Conservation (phyloP, 2,797 vertebrate species). For the Centropyge bicolor region DNA sequence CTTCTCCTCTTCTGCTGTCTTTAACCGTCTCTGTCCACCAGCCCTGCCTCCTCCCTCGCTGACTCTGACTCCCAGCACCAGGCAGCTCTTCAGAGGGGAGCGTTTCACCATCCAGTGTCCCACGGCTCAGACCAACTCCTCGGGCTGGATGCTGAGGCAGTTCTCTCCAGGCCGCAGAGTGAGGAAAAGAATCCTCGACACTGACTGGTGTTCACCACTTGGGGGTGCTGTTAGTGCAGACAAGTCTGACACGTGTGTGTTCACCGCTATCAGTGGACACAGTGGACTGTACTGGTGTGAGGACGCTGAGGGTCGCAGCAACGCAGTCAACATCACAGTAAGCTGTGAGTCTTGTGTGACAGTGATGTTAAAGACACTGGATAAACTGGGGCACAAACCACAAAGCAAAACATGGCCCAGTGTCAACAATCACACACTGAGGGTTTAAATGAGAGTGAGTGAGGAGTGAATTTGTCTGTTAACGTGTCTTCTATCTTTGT, state of each 20-base stretch:
- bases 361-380: background rate
- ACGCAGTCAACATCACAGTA: conserved; percentile 72
- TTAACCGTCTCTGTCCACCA: conserved; percentile 40
- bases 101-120: conserved; percentile 71
- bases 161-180: conserved; percentile 9
- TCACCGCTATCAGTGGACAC: conserved; percentile 44
- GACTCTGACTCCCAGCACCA: conserved; percentile 69
- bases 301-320: conserved; percentile 62
- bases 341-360: conserved; percentile 73
- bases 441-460: background rate
- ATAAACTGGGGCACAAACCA: background rate
- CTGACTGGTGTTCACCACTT: conserved; percentile 50
- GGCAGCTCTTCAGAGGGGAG: conserved; percentile 65
- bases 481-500: conserved; percentile 15
- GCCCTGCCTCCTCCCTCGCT: conserved; percentile 55
- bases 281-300: conserved; percentile 82
- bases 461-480: background rate
- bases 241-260: conserved; percentile 24
- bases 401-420: background rate
- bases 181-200: background rate
- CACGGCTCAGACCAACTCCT: conserved; percentile 28
- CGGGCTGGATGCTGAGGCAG: conserved; percentile 67
- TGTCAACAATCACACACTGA: background rate
- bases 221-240: conserved; percentile 35
- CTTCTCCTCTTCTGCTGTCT: conserved; percentile 1